Evolutionary conservation across 2,797 vertebrate species (phyloP).

Genomic region (Hydrophis major): DNA sequence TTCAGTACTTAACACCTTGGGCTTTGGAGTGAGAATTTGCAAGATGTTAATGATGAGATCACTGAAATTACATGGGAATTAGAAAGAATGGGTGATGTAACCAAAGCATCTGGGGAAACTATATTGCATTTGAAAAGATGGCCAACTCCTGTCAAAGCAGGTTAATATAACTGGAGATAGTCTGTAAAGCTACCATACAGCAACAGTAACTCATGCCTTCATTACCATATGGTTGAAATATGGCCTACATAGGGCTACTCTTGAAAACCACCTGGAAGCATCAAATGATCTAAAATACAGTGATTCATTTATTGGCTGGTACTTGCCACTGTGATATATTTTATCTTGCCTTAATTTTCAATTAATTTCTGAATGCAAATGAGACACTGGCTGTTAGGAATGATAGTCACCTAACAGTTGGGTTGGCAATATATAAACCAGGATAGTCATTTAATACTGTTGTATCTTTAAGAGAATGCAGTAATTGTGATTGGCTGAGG

Average conservation of each 20-base stretch:
- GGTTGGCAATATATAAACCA: no score
- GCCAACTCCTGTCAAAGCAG: neutral
- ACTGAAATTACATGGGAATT: neutral
- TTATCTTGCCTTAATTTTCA: neutral
- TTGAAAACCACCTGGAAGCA: neutral
- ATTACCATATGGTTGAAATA: neutral
- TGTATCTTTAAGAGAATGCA: no score
- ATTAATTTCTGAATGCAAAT: neutral
- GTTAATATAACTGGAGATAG: neutral
- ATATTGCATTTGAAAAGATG: neutral
- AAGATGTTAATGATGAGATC: neutral
- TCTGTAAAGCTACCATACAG: neutral
- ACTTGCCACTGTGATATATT: neutral
- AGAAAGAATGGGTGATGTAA: neutral
- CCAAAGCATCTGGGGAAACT: neutral
- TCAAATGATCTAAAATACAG: neutral
- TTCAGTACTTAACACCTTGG: neutral
- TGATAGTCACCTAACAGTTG: no score
- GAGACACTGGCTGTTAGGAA: no score
- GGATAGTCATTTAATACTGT: no score
- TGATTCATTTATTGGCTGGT: neutral
- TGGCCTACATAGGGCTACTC: neutral
- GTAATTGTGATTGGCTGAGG: no score
- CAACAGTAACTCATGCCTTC: neutral
- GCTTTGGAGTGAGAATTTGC: neutral